phyloP scores from a whole-genome alignment of 1,140 invertebrate genomes.

The Drosophila gunungcola region DNA sequence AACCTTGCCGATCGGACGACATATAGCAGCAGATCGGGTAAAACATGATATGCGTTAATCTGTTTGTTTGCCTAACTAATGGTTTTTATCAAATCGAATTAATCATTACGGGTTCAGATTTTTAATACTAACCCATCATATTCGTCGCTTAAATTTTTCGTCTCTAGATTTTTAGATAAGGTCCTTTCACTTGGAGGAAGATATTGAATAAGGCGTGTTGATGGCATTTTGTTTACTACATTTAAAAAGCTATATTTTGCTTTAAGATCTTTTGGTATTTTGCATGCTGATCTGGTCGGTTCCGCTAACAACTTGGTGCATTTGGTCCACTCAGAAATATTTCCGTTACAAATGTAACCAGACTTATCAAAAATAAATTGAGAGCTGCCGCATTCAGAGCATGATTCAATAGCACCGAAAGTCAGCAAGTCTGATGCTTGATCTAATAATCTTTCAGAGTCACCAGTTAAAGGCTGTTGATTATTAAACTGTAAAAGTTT shows the following conservation, averaged over 20 bases:
- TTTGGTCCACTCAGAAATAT: conserved; percentile 95
- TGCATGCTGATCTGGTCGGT: conserved; percentile 91
- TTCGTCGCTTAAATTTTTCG: conserved; percentile 86
- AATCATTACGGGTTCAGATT: background rate
- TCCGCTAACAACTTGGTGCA: conserved; percentile 90
- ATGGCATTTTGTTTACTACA: conserved; percentile 89
- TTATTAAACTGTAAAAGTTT: conserved; percentile 90
- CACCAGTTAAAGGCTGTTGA: conserved; percentile 88
- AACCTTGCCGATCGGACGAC: too few species aligned
- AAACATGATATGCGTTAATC: too few species aligned
- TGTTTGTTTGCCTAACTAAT: too few species aligned
- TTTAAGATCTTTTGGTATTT: conserved; percentile 89
- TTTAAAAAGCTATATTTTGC: conserved; percentile 87
- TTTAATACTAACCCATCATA: conserved; percentile 78
- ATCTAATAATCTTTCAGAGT: conserved; percentile 90
- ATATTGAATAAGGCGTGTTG: conserved; percentile 88
- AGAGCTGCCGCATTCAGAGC: conserved; percentile 91
- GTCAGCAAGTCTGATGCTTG: conserved; percentile 92
- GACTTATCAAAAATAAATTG: conserved; percentile 90
- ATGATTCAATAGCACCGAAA: conserved; percentile 93
- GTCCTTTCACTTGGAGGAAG: conserved; percentile 85
- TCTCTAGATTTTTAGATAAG: conserved; percentile 74
- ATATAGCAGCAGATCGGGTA: too few species aligned
- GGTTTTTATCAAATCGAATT: too few species aligned
- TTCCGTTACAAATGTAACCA: conserved; percentile 92